Conservation (phyloP, 2,888 invertebrate species). For the Philhelius pedissequus region DNA sequence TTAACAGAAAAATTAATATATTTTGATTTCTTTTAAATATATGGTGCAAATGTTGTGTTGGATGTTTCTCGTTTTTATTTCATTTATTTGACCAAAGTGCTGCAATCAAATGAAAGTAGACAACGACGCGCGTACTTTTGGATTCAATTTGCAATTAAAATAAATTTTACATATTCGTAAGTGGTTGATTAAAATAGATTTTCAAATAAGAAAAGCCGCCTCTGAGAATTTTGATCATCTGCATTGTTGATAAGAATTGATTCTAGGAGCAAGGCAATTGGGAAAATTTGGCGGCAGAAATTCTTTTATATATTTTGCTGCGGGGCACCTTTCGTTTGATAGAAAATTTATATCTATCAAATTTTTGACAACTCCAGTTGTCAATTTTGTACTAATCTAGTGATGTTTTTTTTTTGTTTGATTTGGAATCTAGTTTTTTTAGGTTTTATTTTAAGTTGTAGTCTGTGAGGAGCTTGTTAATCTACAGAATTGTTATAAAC, state of each 20-base stretch:
- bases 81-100: not conserved
- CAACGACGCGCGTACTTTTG: slow-evolving; percentile 19
- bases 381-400: slow-evolving; percentile 26
- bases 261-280: not conserved
- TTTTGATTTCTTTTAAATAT: not conserved
- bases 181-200: not conserved
- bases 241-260: not conserved
- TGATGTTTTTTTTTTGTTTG: slow-evolving; percentile 26
- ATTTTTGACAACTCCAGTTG: slow-evolving; percentile 57
- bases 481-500: too few relatives aligned
- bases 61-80: not conserved
- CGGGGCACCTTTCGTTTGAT: slow-evolving; percentile 19
- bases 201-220: not conserved
- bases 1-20: slow-evolving; percentile 9
- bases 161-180: not conserved
- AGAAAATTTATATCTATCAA: slow-evolving; percentile 39
- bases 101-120: not conserved
- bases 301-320: slow-evolving; percentile 21
- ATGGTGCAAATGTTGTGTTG: not conserved
- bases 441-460: too few relatives aligned
- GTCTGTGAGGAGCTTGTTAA: too few relatives aligned
- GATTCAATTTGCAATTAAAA: not conserved
- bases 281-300: slow-evolving; percentile 64
- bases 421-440: not conserved
- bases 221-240: not conserved